Percentiles rank a stretch among this genome's conserved stretches.
Conservation (phyloP, 2,113 vertebrate genomes). For the Scomber colias region DNA sequence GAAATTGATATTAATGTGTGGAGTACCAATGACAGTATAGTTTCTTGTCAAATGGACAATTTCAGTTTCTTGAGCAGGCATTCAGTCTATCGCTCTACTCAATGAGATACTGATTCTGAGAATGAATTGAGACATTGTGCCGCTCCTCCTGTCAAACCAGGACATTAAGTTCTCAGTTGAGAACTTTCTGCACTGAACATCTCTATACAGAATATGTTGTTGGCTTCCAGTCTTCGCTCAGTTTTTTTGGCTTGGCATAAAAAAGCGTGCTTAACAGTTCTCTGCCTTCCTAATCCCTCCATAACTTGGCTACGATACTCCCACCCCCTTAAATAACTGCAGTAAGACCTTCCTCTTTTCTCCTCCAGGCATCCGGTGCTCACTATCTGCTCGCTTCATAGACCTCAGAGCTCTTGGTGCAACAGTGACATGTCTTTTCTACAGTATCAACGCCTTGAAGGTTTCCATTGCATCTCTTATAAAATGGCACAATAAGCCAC, state of each 20-base stretch:
- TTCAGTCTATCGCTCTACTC: neutral
- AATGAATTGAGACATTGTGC: slow-evolving; percentile 3
- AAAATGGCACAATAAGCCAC: neutral
- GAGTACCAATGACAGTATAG: neutral
- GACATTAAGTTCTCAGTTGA: slow-evolving; percentile 20
- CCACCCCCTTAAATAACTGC: slow-evolving; percentile 43
- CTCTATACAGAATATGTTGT: slow-evolving; percentile 40
- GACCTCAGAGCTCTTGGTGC: slow-evolving; percentile 4
- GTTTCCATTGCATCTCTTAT: slow-evolving; percentile 13
- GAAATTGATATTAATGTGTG: neutral
- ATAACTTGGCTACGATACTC: slow-evolving; percentile 33
- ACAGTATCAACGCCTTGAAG: neutral
- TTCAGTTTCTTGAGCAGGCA: neutral
- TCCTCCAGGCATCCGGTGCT: slow-evolving; percentile 29
- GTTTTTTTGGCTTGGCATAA: slow-evolving; percentile 36
- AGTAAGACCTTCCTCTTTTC: slow-evolving; percentile 1
- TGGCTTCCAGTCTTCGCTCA: slow-evolving; percentile 31
- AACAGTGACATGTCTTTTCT: neutral
- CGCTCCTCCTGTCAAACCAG: slow-evolving; percentile 27
- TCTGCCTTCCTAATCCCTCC: slow-evolving; percentile 44
- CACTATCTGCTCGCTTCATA: slow-evolving; percentile 2
- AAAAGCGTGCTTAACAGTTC: slow-evolving; percentile 19
- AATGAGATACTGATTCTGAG: neutral
- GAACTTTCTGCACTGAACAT: slow-evolving; percentile 32
- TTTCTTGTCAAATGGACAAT: slow-evolving; percentile 16